Base-by-base conservation (phyloP, 2,888 invertebrate genomes). In the Sphinx pinastri region DNA sequence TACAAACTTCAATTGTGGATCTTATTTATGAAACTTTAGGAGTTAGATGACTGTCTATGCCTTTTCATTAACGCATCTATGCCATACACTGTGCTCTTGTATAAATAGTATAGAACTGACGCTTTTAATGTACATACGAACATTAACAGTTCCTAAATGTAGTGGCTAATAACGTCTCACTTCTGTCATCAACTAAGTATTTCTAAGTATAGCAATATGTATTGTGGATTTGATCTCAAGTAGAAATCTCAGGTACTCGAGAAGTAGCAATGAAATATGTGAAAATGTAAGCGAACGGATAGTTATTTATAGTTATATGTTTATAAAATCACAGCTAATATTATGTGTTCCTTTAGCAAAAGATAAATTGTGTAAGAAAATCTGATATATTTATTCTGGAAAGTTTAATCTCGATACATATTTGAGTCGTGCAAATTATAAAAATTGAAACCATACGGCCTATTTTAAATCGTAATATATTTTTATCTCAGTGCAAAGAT, bases 211-310 rank as follows among this genome's bases (percentile, higher is more conserved):
- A 63, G 63, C 49, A 49, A 63, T 72, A 45, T 49, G 12, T 72
- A 75, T 73, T 75, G 73, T 70, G 79, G 79, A 80, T 82, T 81
- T 82, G 83, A 82, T 82, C 83, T 83, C 81, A 78, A 8, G 54
- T 76, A 79, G 72, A 69, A 79, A 79, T 80, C 79, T 79, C 77
- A 52, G 8, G 38, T 71, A 71, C 67, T 63, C 19, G 52, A 19
- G 52, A 38, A 63, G 11, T 63, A 60, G 60, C 45, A 38, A 47
- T 69, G 54, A n/a, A 60, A 47, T 49, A 25, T 47, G 16, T 60
- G 57, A 47, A 11, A 47, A 60, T 60, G 16, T 60, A 60, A 16
- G 60, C 63, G 19, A 49, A 19, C 19, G 49, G 13, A 12, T 49
- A 16, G 19, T 19, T 63, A 63, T 63, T 10, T 47, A 58, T 58